Conservation (phyloP, 2,797 vertebrate species). For the Champsocephalus esox region DNA sequence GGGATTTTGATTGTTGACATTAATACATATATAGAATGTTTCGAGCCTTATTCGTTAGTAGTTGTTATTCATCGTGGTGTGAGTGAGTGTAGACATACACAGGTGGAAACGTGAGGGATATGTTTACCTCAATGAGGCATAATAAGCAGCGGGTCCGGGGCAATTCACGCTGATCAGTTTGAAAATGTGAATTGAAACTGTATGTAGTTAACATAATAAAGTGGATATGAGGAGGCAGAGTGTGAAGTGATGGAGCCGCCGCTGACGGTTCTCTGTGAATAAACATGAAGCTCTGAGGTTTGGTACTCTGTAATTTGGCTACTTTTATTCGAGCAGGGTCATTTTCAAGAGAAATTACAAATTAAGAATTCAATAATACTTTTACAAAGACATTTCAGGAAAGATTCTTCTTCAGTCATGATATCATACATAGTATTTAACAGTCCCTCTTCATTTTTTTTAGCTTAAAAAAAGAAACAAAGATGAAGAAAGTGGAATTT, state of each 20-base stretch:
- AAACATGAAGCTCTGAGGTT: constrained; percentile 64
- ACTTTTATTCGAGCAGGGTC: constrained; percentile 99
- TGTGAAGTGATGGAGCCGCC: constrained; percentile 2
- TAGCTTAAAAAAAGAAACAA: constrained; percentile 92
- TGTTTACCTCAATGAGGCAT: constrained; percentile 28
- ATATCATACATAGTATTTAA: constrained; percentile 99
- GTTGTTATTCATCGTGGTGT: neutral
- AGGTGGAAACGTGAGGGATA: constrained; percentile 24
- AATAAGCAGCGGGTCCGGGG: constrained; percentile 37
- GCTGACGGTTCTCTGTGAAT: constrained; percentile 40
- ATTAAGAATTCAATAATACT: constrained; percentile 99
- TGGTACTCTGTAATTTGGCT: constrained; percentile 94
- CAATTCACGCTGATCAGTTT: constrained; percentile 45
- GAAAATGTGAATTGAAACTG: constrained; percentile 47
- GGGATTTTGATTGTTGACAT: neutral
- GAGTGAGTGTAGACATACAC: neutral
- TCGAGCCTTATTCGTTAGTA: neutral
- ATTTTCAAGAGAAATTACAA: constrained; percentile 99
- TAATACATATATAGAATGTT: neutral
- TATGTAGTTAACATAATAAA: constrained; percentile 57
- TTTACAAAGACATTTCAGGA: constrained; percentile 99
- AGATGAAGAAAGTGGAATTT: constrained; percentile 99
- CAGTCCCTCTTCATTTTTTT: constrained; percentile 98
- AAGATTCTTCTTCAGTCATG: constrained; percentile 97
- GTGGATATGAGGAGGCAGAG: constrained; percentile 19